Base-by-base conservation (phyloP, 2,888 invertebrate species). In the Tanypteryx hageni region DNA sequence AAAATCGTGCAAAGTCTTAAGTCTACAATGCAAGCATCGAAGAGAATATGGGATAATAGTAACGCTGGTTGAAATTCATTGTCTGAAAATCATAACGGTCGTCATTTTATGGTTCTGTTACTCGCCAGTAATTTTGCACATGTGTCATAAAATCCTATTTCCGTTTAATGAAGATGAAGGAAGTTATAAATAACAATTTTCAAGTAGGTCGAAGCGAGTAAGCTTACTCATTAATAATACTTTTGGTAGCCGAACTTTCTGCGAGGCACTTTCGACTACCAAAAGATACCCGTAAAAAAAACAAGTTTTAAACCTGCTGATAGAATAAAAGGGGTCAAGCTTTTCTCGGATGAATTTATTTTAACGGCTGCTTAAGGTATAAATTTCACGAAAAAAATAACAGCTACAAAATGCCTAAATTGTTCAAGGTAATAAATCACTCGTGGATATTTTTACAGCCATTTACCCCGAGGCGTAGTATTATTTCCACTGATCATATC, bases 141-240 rank as follows among this genome's bases (percentile, higher is more conserved):
- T 44, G 31, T 82, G 27, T 5, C 82, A 44, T 31, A n/a, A 86
- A 86, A 86, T 61, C 86, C 59, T 31, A 86, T 86, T 86, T 44
- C 14, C 61, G n/a, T 59, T 61, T 59, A 86, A 86, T 31, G 86
- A 86, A 27, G 59, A 16, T 61, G 59, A 31, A 86, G 57, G 58
- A 13, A 13, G 57, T 18, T 27, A 86, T 22, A 22, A 27, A 61
- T 61, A 86, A 61, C 59, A 59, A 86, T 59, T 86, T 58, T 61
- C 86, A 31, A 16, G 22, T 22, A 16, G 27, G 61, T 61, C 16
- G 31, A 86, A 86, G 13, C n/a, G 61, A 61, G 14, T 86, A 11
- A 11, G n/a, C 59, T 59, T 18, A 31, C 16, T 18, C 59, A 22
- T 44, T 22, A 59, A 86, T 86, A 61, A 61, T 61, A 86, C 27